Evolutionary conservation across 2,113 vertebrate genomes (phyloP).

Genomic region (Eurystomus gularis): DNA sequence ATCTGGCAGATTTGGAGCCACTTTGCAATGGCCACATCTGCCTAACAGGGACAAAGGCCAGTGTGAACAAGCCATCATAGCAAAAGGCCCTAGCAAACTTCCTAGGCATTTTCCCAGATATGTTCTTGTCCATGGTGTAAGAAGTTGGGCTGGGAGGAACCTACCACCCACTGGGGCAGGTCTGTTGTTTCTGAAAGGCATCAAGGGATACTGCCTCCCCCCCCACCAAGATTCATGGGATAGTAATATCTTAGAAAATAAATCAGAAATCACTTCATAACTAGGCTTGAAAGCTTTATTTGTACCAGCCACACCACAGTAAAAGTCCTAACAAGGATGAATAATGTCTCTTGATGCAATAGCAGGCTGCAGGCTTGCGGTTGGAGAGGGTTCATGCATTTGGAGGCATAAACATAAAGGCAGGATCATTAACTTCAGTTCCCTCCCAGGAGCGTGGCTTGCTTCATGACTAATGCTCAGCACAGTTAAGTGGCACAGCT

Average conservation of each 20-base stretch:
- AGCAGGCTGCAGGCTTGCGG: accelerated
- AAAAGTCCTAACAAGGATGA: not conserved
- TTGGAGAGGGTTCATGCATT: not conserved
- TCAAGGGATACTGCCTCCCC: not conserved
- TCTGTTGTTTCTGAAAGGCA: not conserved
- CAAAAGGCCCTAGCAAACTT: not conserved
- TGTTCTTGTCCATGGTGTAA: not conserved
- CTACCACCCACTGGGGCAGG: not conserved
- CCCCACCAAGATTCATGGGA: accelerated
- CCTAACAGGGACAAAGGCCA: not conserved
- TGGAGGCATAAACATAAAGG: not conserved
- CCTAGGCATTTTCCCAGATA: accelerated
- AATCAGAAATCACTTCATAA: not conserved
- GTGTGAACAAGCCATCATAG: not conserved
- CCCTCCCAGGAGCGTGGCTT: not conserved
- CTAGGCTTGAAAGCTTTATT: not conserved
- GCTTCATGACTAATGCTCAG: not conserved
- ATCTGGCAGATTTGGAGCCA: not conserved
- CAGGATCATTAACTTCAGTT: not conserved
- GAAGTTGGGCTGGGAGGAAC: not conserved
- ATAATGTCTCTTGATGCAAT: not conserved
- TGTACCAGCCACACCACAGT: not conserved
- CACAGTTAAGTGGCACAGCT: not conserved
- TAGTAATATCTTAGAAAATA: not conserved
- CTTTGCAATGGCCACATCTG: not conserved